Base-by-base conservation (phyloP, 2,888 invertebrate species). In the Osmoderma eremita region DNA sequence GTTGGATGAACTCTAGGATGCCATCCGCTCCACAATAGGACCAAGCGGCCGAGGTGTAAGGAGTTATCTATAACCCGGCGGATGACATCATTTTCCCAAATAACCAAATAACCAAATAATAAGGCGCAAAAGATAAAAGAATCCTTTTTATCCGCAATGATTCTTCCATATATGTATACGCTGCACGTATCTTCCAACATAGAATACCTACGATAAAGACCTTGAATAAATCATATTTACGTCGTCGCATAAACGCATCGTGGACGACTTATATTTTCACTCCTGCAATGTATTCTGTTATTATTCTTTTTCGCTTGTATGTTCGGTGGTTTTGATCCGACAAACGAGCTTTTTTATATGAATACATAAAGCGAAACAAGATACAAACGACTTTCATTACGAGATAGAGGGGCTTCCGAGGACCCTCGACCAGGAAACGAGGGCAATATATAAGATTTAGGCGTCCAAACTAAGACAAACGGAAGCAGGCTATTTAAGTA, bases 371-470 rank as follows among this genome's bases (percentile, higher is more conserved):
- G 42, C 42, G 58, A 45, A 61, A 45, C 58, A 61, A 45, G 58
- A 61, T 61, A 42, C 45, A 61, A 61, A 61, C 42, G 58, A 45
- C 58, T 61, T 61, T 61, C 58, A 61, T 61, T 61, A 61, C 45
- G 58, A 36, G 30, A 24, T 45, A 45, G 42, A 30, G 30, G 58
- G 17, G 56, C 38, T 20, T 48, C 30, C 45, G 24, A 24, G 24
- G 48, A 17, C 45, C 45, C 45, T 45, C 24, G 12, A 30, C 58
- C 24, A 15, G 30, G 45, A 61, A 61, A 61, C 45, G 58, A 61
- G 58, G 45, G 58, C 58, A 61, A 61, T 61, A 61, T 61, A 61
- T 61, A 61, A 61, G 58, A 61, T 61, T 61, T 61, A 48, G 58
- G 58, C 36, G 15, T 20, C 56, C 58, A 61, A 61, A 61, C 58